Evolutionary conservation across 1,140 invertebrate genomes (phyloP).

Genomic region (Achatina immaculata): DNA sequence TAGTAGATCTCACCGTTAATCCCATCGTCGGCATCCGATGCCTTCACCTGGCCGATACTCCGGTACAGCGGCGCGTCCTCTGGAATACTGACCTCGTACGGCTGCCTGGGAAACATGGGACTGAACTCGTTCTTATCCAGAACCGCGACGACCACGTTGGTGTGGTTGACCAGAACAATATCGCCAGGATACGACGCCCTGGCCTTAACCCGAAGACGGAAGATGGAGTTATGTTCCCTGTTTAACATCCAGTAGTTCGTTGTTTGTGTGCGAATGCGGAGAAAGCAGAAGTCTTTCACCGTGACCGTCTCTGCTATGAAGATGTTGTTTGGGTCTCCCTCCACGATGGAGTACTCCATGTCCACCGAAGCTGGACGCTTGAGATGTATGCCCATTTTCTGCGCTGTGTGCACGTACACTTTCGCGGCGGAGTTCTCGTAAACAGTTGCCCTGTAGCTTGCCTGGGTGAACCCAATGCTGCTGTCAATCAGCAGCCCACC

Average conservation of each 20-base stretch:
- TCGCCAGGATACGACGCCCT: constrained; percentile 73
- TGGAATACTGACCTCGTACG: constrained; percentile 87
- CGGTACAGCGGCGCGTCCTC: constrained; percentile 89
- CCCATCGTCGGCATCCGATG: constrained; percentile 94
- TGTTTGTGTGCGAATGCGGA: constrained; percentile 87
- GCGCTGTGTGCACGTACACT: constrained; percentile 79
- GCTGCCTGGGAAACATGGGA: constrained; percentile 89
- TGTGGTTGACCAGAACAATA: constrained; percentile 77
- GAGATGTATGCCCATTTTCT: constrained; percentile 79
- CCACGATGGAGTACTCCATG: constrained; percentile 77
- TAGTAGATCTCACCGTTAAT: constrained; percentile 97
- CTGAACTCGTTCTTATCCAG: constrained; percentile 92
- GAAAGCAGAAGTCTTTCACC: constrained; percentile 94
- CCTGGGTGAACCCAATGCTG: constrained; percentile 77
- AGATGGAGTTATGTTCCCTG: constrained; percentile 88
- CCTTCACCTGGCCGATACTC: constrained; percentile 75
- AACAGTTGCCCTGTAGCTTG: constrained; percentile 89
- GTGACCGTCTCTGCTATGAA: constrained; percentile 90
- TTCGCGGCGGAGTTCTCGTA: constrained; percentile 91
- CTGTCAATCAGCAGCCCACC: background rate
- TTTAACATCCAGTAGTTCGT: constrained; percentile 88
- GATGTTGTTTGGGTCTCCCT: constrained; percentile 88
- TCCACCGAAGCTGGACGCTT: constrained; percentile 75
- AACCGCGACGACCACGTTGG: constrained; percentile 84
- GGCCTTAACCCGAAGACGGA: constrained; percentile 85